Conservation (phyloP, 2,888 invertebrate genomes). For the Epinotia nisella region DNA sequence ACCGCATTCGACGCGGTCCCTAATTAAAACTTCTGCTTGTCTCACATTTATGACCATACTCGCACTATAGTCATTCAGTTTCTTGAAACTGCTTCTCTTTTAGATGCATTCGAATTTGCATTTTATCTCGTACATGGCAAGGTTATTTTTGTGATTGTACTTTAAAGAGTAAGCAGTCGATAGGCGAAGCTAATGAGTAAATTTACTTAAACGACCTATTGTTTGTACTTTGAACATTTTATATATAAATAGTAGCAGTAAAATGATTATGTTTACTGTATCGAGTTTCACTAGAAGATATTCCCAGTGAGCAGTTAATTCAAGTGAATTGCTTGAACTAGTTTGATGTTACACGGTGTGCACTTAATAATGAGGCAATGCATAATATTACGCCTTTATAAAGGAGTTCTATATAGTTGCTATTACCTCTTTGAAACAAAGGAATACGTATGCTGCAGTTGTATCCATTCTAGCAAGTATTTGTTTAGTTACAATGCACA, state of each 20-base stretch:
- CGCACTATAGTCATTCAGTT: conserved; percentile 10
- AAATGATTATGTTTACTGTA: conserved; percentile 21
- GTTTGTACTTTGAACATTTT: conserved; percentile 26
- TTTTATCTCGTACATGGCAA: not conserved
- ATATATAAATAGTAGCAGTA: conserved; percentile 6
- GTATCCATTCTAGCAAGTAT: conserved; percentile 17
- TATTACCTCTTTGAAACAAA: conserved; percentile 27
- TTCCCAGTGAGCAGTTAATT: conserved; percentile 27
- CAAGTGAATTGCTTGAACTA: conserved; percentile 28
- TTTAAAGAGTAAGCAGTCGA: not conserved
- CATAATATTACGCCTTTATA: conserved; percentile 20
- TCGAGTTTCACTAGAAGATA: conserved; percentile 16
- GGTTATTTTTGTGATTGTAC: conserved; percentile 4
- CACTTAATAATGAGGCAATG: conserved; percentile 27
- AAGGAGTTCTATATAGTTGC: conserved; percentile 15
- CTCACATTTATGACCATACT: conserved; percentile 51
- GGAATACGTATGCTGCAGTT: conserved; percentile 13
- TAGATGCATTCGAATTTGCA: conserved; percentile 9
- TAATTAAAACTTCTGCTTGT: conserved; percentile 67
- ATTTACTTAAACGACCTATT: conserved; percentile 36
- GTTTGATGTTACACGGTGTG: conserved; percentile 33
- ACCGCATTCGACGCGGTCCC: conserved; percentile 63
- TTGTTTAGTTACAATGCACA: conserved; percentile 32
- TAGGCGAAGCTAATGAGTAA: conserved; percentile 29
- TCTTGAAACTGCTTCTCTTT: conserved; percentile 11